Conservation (phyloP, 2,888 invertebrate species). For the Oxyscelio sp. region DNA sequence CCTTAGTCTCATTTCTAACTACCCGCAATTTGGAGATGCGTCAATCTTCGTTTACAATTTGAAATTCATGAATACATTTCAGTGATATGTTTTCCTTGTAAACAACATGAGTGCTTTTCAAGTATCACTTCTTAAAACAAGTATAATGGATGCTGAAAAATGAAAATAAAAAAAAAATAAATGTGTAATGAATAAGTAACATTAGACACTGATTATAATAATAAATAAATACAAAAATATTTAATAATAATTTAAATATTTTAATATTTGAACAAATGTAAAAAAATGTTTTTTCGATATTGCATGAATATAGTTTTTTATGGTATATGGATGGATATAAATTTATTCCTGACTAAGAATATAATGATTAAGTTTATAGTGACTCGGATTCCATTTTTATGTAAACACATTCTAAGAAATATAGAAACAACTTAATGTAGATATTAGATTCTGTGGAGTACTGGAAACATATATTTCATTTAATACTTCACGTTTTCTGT, state of each 20-base stretch:
- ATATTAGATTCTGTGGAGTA: background rate
- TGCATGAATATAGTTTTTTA: no score
- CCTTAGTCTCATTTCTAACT: slow-evolving; percentile 3
- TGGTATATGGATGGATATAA: background rate
- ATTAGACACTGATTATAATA: no score
- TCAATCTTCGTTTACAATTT: slow-evolving; percentile 27
- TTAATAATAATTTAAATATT: no score
- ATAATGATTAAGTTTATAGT: background rate
- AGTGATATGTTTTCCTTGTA: background rate
- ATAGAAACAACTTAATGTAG: background rate
- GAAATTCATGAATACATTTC: slow-evolving; percentile 8
- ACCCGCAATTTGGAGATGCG: slow-evolving; percentile 1
- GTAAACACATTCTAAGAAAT: background rate
- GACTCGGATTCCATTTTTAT: background rate
- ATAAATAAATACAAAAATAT: no score
- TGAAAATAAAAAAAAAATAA: no score
- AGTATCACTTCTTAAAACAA: no score
- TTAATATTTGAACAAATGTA: no score
- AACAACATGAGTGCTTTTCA: background rate
- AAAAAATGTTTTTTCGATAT: no score
- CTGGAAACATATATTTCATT: slow-evolving; percentile 13
- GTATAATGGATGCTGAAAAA: no score
- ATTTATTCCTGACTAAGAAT: background rate
- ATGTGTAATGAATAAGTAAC: no score
- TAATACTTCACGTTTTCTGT: background rate